Evolutionary conservation across 1,140 invertebrate species (phyloP), one percentile per base, ranked within the genome.

Genomic region (Macrotrachela quadricornifera): DNA sequence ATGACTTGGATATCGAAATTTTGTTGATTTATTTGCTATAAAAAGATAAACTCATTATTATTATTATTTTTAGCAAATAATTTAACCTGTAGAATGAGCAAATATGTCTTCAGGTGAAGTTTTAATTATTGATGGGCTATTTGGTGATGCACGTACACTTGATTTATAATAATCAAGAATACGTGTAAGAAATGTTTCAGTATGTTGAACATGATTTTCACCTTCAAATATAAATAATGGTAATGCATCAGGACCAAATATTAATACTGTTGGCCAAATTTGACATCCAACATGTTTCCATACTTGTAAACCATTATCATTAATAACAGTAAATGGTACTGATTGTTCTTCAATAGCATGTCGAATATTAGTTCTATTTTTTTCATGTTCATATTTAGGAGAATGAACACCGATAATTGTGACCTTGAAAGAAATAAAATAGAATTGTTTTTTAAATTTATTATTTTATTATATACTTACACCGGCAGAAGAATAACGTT

Each of bases 351-450:
- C 74, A 4, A 87, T 76, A 17, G 86, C 87, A 50, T 80, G 73
- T 38, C 77, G 59, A 46, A 94, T 79, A 68, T 85, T 88, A 2
- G 68, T 67, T 1, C 79, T 78, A 11, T 77, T 64, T 63, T 79
- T 82, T 73, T 94, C 88, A 71, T 90, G 88, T 10, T 77, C 74
- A 73, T 92, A 92, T 66, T 94, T 94, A 6, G 85, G 84, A 72
- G 83, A 87, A 63, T 94, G 88, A 1, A 92, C 81, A 54, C 87
- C 86, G 63, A 91, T 49, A 38, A 69, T 56, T 10, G 59, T 59
- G 4, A 68, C 60, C 21, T 30, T 4, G 8, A 8, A 30, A 30
- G 8, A 30, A 2, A 4, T 30, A 2, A 4, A 30, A 30, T 30
- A 30, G 8, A 30, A 30, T 30, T 8, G 8, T 4, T 4, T 30